Conservation (phyloP, 2,888 invertebrate genomes). For the Alviniconcha strummeri region DNA sequence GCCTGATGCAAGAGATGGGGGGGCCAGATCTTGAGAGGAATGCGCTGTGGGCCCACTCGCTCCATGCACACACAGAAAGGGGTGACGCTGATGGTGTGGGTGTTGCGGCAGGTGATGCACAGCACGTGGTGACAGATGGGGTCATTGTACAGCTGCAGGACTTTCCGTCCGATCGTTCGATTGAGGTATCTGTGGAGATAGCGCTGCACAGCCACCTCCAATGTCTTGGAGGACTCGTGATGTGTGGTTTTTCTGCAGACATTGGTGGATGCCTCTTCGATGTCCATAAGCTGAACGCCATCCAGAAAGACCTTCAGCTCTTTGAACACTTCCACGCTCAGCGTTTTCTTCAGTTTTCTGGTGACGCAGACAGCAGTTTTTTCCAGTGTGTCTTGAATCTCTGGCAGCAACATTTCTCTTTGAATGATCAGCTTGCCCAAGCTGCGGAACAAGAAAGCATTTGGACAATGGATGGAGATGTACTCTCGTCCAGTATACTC, state of each 20-base stretch:
- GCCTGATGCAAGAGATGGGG: conserved; percentile 5
- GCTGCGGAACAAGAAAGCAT: conserved; percentile 17
- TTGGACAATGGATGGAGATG: conserved; percentile 2
- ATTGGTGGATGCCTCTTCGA: neutral
- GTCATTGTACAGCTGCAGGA: conserved; percentile 17
- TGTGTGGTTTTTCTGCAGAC: neutral
- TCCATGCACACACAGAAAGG: conserved; percentile 6
- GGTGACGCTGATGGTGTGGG: neutral
- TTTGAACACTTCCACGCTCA: neutral
- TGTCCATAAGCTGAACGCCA: neutral
- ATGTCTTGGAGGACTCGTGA: neutral
- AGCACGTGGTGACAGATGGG: conserved; percentile 21
- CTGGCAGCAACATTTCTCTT: neutral
- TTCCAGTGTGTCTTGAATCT: conserved; percentile 11
- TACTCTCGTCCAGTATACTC: conserved; percentile 12
- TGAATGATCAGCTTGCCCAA: conserved; percentile 4
- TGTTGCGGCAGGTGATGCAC: conserved; percentile 15
- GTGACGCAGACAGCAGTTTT: neutral
- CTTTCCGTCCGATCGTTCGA: neutral
- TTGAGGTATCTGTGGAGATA: conserved; percentile 23
- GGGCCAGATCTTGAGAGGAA: conserved; percentile 29
- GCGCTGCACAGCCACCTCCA: conserved; percentile 25
- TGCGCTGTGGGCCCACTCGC: neutral
- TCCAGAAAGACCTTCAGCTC: conserved; percentile 8
- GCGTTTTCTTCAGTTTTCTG: conserved; percentile 5